Base-by-base conservation (phyloP, 2,797 vertebrate species). In the Rhodeus uyekii region DNA sequence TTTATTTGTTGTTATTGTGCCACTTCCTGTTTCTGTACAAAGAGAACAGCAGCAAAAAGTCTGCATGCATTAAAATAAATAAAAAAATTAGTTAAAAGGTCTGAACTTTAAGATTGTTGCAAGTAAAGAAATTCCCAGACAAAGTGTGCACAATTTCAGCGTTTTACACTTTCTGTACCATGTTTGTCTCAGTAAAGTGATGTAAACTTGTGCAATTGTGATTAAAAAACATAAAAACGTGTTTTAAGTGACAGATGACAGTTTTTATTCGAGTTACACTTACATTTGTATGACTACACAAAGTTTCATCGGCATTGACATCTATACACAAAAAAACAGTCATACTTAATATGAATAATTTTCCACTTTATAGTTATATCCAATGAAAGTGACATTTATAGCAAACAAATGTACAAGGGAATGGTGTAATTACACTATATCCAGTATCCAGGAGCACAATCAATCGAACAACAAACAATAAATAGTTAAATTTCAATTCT, bases 391-490 rank as follows among this genome's bases (percentile, higher is more conserved):
- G 2, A 19, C 39, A 44, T 50, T 16, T n/a, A 71, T 32, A 12
- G n/a, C 53, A 29, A 60, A n/a, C 29, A 68, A 78, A 67, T 50
- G 42, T 53, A 78, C 44, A 77, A 12, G 19, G 16, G 44, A 63
- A 71, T 75, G 69, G 24, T 34, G 39, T 13, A 72, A 71, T 36
- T 38, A 36, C 65, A 80, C 27, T 14, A 60, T 7, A 72, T 72
- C 53, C 27, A 80, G 50, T 18, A 24, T 60, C 24, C 42, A 18
- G 55, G 58, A 63, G 9, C 55, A 77, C 74, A 24, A 65, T 77
- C 55, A 19, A 18, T 34, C 72, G 24, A 65, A 73, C 74, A 44
- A 71, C 50, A 50, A 84, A 65, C 84, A 79, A 85, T 82, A 85
- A 85, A 85, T 85, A 69, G 22, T 50, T 24, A 13, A 34, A 69